These are phyloP conservation scores for Cydia amplana DNA, from an alignment of 1,140 invertebrate species.

Conservation along the genomic window DNA sequence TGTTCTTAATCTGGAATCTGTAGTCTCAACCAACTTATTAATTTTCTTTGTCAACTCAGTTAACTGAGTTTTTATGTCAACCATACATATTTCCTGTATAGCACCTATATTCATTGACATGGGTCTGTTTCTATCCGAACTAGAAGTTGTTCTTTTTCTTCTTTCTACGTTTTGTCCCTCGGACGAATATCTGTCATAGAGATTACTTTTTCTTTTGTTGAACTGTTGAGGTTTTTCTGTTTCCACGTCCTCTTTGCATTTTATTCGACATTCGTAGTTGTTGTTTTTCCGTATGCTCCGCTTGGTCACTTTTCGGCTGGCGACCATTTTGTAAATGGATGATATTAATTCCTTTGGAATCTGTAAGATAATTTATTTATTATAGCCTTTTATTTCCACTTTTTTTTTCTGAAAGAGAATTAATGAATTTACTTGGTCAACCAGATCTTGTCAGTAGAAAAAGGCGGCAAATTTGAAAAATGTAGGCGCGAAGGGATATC, in stretches of 20 bases:
- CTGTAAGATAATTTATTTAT: constrained; percentile 56
- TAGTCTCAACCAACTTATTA: constrained; percentile 64
- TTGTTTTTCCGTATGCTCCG: constrained; percentile 75
- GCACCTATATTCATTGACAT: constrained; percentile 63
- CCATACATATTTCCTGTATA: constrained; percentile 74
- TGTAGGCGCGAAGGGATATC: too few species aligned
- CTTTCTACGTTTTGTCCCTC: constrained; percentile 67
- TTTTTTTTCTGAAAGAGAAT: constrained; percentile 53
- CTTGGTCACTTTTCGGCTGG: constrained; percentile 82
- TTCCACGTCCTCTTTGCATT: constrained; percentile 58
- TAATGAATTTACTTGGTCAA: too few species aligned
- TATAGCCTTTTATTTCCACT: too few species aligned
- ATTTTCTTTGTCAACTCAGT: constrained; percentile 66
- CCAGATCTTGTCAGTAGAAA: too few species aligned
- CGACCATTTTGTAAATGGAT: constrained; percentile 86
- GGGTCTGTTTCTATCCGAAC: constrained; percentile 60
- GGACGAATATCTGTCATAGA: constrained; percentile 67
- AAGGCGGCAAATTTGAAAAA: too few species aligned
- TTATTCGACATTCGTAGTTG: constrained; percentile 72
- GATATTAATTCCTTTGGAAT: constrained; percentile 87
- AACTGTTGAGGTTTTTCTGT: constrained; percentile 47
- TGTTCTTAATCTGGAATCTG: constrained; percentile 58
- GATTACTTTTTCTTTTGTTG: constrained; percentile 69
- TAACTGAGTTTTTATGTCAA: constrained; percentile 70
- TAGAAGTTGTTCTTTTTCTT: constrained; percentile 63